Evolutionary conservation across 2,797 vertebrate genomes (phyloP), one percentile per base, ranked within the genome.

Genomic region (Diplodus puntazzo): DNA sequence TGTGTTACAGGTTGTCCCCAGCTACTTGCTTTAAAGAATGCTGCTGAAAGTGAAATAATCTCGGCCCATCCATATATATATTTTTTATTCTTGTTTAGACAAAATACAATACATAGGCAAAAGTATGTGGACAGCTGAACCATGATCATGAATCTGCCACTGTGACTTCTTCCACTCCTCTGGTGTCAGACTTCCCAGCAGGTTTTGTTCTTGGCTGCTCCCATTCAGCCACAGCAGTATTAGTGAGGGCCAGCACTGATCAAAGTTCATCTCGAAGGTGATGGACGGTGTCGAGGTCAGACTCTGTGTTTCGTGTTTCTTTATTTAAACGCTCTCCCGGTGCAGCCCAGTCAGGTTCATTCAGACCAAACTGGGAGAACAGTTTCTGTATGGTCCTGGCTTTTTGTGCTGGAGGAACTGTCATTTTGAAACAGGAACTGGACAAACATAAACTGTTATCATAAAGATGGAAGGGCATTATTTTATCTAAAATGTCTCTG

Each of bases 191-290:
- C 34, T 42, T 57, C 63, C 2, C 49, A 42, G 3, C 42, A 67
- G 63, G 42, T 61, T 46, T 67, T 18, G 11, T 46, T 11, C 18
- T 18, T 45, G 50, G 23, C 39, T 57, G 30, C 16, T 57, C 57
- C 30, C 20, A 57, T 73, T 69, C 9, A 64, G 52, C 17, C n/a
- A 34, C 11, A 27, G 12, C 11, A 34, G 16, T 27, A 23, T 46
- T 53, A 43, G 62, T 42, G 66, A 65, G 53, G 53, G 23, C n/a
- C 5, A 16, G 42, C 11, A 12, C 54, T 72, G 65, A 74, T 57
- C 8, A 3, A 12, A 45, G 34, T 69, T 59, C 20, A 53, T 45
- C 48, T 17, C 5, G 48, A 20, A 54, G 30, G 48, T 66, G 66
- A 13, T 21, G n/a, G 34, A 57, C 46, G 11, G 10, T 18, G 17